phyloP scores from a whole-genome alignment of 1,140 invertebrate species.

The Battus philenor region DNA sequence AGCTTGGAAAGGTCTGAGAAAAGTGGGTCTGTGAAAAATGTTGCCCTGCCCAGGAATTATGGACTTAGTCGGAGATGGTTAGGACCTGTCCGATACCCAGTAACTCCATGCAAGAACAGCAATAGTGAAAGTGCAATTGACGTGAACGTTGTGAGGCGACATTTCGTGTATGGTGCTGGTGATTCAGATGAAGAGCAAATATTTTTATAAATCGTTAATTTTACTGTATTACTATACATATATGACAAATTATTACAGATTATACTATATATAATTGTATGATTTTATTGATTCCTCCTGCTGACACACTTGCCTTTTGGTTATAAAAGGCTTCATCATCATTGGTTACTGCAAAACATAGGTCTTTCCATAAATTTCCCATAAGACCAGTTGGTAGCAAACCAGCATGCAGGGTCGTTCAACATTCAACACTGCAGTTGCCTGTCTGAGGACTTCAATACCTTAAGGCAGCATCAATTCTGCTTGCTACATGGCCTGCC shows the following conservation, averaged over 20 bases:
- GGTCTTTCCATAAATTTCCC: too few species aligned
- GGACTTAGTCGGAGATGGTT: conserved; percentile 76
- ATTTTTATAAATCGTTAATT: conserved; percentile 61
- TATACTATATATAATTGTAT: too few species aligned
- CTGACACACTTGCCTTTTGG: too few species aligned
- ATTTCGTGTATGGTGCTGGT: conserved; percentile 69
- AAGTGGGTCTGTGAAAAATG: conserved; percentile 45
- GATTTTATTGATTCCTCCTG: too few species aligned
- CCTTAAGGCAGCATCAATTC: too few species aligned
- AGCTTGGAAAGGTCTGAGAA: conserved; percentile 57
- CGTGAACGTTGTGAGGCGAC: conserved; percentile 48
- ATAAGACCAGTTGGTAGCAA: too few species aligned
- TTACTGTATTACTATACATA: neutral
- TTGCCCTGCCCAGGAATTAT: conserved; percentile 75
- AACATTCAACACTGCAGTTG: too few species aligned
- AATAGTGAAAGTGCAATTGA: conserved; percentile 39
- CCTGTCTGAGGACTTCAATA: too few species aligned
- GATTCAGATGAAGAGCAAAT: conserved; percentile 75
- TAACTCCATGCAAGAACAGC: conserved; percentile 75
- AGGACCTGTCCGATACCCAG: conserved; percentile 78
- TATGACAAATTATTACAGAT: conserved; percentile 4
- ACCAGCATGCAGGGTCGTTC: too few species aligned
- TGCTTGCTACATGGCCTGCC: too few species aligned
- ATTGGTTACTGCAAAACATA: too few species aligned
- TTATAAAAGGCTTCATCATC: too few species aligned